Evolutionary conservation across 2,797 vertebrate genomes (phyloP).

Genomic region (Toxotes lorentzi): DNA sequence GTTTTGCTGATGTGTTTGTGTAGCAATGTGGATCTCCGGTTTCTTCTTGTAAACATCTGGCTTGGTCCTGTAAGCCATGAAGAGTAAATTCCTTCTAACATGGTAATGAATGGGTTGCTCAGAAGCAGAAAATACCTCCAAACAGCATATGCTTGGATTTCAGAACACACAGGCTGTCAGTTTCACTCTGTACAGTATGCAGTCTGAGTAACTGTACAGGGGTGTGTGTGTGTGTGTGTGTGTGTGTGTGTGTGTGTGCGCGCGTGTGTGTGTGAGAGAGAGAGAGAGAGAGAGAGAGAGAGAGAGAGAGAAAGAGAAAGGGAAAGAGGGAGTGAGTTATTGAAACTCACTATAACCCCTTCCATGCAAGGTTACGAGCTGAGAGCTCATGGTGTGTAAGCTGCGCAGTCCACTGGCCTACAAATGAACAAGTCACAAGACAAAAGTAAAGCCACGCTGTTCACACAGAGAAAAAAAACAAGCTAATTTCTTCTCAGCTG

Average conservation of each 20-base stretch:
- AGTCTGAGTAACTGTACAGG: conserved; percentile 1
- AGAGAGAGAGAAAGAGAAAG: conserved; percentile 30
- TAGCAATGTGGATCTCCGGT: conserved; percentile 11
- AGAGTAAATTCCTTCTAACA: conserved; percentile 21
- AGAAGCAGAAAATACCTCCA: conserved; percentile 27
- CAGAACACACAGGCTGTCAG: conserved; percentile 5
- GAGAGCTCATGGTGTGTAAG: conserved; percentile 20
- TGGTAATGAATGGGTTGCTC: conserved; percentile 43
- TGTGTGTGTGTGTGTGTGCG: conserved; percentile 22
- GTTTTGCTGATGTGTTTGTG: conserved; percentile 52
- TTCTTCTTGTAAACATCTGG: conserved; percentile 56
- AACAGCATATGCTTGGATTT: conserved; percentile 20
- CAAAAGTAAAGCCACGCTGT: conserved; percentile 56
- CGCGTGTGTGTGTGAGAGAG: conserved; percentile 24
- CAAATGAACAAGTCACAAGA: conserved; percentile 63
- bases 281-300: conserved; percentile 21
- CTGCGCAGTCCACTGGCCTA: conserved; percentile 39
- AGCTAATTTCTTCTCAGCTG: conserved; percentile 10
- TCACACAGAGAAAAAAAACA: conserved; percentile 38
- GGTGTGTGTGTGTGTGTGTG: conserved; percentile 6
- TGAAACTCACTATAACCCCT: conserved; percentile 42
- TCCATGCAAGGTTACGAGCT: conserved; percentile 32
- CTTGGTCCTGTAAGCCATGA: conserved; percentile 14
- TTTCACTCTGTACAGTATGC: neutral
- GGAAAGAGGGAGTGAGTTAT: conserved; percentile 27